Percentiles rank a stretch among this genome's conserved stretches.
Conservation (phyloP, 2,888 invertebrate species). For the Eumacrocentrus americanus region DNA sequence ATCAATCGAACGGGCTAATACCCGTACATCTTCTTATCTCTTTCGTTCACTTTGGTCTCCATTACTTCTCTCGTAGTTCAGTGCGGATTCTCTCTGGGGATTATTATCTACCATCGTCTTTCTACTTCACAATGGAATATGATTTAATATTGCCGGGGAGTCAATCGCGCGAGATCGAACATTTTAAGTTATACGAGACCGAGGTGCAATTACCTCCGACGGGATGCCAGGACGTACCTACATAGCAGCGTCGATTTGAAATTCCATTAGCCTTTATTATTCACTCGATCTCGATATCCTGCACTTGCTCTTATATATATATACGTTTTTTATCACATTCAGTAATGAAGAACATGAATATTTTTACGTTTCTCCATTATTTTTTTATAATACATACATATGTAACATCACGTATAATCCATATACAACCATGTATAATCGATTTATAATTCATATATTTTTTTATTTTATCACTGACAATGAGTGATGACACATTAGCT, state of each 20-base stretch:
- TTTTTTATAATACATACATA: too few species aligned
- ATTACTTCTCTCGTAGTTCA: conserved; percentile 39
- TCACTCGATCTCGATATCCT: conserved; percentile 34
- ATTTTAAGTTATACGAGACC: conserved; percentile 38
- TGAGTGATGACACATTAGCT: conserved; percentile 4
- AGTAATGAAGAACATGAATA: too few species aligned
- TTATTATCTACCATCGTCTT: conserved; percentile 44
- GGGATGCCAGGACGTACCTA: conserved; percentile 18
- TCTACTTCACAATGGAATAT: conserved; percentile 47
- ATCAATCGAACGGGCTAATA: conserved; percentile 43
- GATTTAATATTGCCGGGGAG: conserved; percentile 49
- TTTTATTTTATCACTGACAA: neutral
- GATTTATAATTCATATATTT: too few species aligned
- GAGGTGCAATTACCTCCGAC: conserved; percentile 36
- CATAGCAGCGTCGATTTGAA: conserved; percentile 40
- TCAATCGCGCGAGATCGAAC: conserved; percentile 42
- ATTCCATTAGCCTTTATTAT: conserved; percentile 50
- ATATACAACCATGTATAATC: too few species aligned
- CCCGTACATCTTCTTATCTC: conserved; percentile 38
- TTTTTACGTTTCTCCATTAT: too few species aligned
- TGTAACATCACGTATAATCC: too few species aligned
- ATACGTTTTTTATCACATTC: neutral
- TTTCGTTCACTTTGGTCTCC: conserved; percentile 31
- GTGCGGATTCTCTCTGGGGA: conserved; percentile 41
- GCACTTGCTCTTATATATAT: neutral